Evolutionary conservation across 2,888 invertebrate species (phyloP).

Genomic region (Drosophila nigricruria): DNA sequence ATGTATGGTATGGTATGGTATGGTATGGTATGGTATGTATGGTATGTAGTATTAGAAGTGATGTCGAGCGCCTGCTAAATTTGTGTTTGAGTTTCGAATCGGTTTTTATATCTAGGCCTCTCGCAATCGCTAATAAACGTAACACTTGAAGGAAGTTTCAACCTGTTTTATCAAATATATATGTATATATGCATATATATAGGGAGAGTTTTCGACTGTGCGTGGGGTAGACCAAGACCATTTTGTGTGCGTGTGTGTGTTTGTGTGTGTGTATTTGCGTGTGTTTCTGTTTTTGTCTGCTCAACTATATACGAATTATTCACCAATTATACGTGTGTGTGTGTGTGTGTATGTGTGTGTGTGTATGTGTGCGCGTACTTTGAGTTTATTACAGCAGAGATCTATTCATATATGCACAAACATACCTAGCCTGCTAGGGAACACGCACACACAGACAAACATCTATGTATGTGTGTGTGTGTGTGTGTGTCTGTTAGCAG

Average conservation of each 20-base stretch:
- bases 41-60: constrained; percentile 34
- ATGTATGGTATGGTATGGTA: background rate
- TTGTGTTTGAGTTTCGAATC: background rate
- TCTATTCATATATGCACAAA: constrained; percentile 4
- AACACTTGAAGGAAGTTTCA: constrained; percentile 1
- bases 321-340: constrained; percentile 21
- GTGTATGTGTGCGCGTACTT: constrained; percentile 7
- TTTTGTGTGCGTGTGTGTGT: constrained; percentile 20
- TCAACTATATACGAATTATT: constrained; percentile 10
- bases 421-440: background rate
- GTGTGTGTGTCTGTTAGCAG: background rate
- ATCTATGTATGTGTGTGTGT: background rate
- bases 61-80: constrained; percentile 30
- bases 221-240: constrained; percentile 42
- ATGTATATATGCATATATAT: background rate
- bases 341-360: constrained; percentile 15
- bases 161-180: constrained; percentile 1
- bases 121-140: constrained; percentile 23
- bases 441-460: background rate
- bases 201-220: background rate
- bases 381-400: constrained; percentile 7
- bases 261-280: constrained; percentile 3
- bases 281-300: constrained; percentile 15
- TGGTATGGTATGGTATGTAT: background rate
- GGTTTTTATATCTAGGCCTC: constrained; percentile 14